These are phyloP conservation scores for Drosophila leonis DNA, from an alignment of 2,888 invertebrate genomes.

Conservation along the genomic window DNA sequence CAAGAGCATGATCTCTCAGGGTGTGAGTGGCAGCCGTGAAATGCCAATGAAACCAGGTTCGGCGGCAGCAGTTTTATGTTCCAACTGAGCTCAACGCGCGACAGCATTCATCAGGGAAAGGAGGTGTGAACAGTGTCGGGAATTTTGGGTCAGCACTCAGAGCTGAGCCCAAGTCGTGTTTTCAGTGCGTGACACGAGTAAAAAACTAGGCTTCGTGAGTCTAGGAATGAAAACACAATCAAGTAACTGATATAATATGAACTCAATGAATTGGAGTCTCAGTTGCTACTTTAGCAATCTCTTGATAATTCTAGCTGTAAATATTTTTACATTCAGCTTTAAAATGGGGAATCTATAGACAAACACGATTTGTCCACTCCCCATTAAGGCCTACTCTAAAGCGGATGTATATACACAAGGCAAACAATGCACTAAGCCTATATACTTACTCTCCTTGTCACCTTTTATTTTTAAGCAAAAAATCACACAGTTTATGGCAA, in stretches of 20 bases:
- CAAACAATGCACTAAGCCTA: neutral
- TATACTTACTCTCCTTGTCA: neutral
- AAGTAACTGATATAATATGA: no score
- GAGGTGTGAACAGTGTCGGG: slow-evolving; percentile 45
- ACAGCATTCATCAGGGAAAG: neutral
- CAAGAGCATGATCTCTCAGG: slow-evolving; percentile 57
- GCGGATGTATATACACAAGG: slow-evolving; percentile 1
- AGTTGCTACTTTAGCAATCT: neutral
- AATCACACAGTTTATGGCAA: neutral
- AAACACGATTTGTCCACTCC: neutral
- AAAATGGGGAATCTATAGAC: neutral
- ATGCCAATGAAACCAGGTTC: slow-evolving; percentile 30
- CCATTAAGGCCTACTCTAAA: neutral
- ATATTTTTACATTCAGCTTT: neutral
- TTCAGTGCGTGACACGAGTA: neutral
- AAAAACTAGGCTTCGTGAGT: neutral
- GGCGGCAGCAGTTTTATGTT: slow-evolving; percentile 20
- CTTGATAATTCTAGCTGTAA: neutral
- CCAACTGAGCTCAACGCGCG: slow-evolving; percentile 13
- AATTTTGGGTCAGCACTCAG: slow-evolving; percentile 20
- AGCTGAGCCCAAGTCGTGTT: neutral
- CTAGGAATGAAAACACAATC: no score
- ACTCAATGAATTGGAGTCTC: neutral
- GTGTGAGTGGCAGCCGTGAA: slow-evolving; percentile 58
- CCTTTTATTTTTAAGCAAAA: neutral